Evolutionary conservation across 2,888 invertebrate species (phyloP), one percentile per base, ranked within the genome.

Genomic region (Polyommatus icarus): DNA sequence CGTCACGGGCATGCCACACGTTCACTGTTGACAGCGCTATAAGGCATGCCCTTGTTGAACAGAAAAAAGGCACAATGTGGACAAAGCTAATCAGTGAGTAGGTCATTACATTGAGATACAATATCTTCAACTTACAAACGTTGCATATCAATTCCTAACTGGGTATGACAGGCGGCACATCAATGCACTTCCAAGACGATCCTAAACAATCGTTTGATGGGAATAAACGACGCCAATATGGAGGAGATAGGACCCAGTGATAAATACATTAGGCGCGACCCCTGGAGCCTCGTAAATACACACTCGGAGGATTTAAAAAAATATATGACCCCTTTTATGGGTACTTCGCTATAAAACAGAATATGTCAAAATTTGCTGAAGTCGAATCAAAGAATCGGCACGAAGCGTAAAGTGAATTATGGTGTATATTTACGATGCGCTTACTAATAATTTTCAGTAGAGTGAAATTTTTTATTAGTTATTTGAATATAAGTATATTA

Each of bases 171-270:
- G 77, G 77, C 79, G 77, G 78, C 75, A 76, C 77, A 78, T 79
- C 79, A 80, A 80, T 77, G 75, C 73, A 78, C 79, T 77, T 76
- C 71, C 79, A 72, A 72, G 77, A 29, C 50, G 20, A 46, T 75
- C 75, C 75, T 75, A 75, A 76, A 79, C 79, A 79, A 79, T 78
- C 76, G 76, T 77, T 79, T 75, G 76, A 79, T 80, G 81, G 76
- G 79, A 79, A 81, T 78, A 80, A 79, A 81, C 79, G 80, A 79
- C 78, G 72, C 79, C 78, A 77, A 79, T 79, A 81, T 61, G 77
- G 79, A 76, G 76, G 76, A 67, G 77, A 71, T 78, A n/a, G 77
- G 78, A 59, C 76, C 78, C 76, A 71, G 81, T 76, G 77, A 81
- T 81, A 81, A 80, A 71, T 77, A 75, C 54, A 77, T 77, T 71